Base-by-base conservation (phyloP, 92 coral and sea anemone genomes). In the Ricordea florida region DNA sequence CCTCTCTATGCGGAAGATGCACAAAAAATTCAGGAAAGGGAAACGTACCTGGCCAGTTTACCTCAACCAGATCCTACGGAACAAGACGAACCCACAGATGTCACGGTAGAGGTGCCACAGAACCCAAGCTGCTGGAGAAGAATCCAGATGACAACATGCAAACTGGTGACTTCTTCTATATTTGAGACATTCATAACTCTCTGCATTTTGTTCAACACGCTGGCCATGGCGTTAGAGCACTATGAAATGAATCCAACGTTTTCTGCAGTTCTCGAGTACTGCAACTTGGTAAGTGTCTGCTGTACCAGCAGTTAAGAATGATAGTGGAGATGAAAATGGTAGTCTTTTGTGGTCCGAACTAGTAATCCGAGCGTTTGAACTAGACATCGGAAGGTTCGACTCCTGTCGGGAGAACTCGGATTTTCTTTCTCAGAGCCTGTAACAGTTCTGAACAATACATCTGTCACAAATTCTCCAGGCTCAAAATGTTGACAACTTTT, bases 191-290 rank as follows among this genome's bases (percentile, higher is more conserved):
- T 96, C 26, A 96, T 96, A 21, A 96, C 99, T 6, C 65, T 90
- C 37, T 96, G 99, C 63, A 96, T 96, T 52, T 73, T 96, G 61
- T 84, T 96, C n/a, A 96, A 96, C 62, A 96, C 99, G 2, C 52
- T 88, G 40, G 97, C 97, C 22, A 96, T 96, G 99, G 96, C 99
- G 3, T 24, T 87, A 36, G 99, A 96, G 35, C 90, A 96, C 66
- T 81, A 72, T 67, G 24, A 80, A 17, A 96, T 96, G 99, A 85
- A 96, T 78, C 0, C 0, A 3, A 46, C 69, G 34, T 96, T 96
- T 49, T 17, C 83, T 10, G 32, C 38, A 37, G 86, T 92, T 31
- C 76, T 96, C 49, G 96, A 96, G 2, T 23, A 60, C 57, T 96
- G 83, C 56, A 96, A 96, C 74, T 32, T 89, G 88, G 99, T 96